Base-by-base conservation (phyloP, 1,140 invertebrate species). In the Solenopsis invicta region DNA sequence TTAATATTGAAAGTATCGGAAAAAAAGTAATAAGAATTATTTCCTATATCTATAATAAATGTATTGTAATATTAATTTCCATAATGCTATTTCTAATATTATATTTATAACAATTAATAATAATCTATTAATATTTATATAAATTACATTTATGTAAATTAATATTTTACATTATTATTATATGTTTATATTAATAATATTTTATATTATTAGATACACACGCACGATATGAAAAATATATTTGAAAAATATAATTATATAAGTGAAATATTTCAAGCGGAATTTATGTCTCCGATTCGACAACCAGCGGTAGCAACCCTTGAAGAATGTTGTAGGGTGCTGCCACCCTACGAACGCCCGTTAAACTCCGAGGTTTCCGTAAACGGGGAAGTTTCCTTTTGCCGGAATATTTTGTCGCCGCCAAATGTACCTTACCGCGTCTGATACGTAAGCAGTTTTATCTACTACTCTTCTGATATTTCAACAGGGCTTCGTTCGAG, bases 331-430 rank as follows among this genome's bases (percentile, higher is more conserved):
- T 91, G 91, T 59, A 90, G 88, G 78, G 94, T 95, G 94, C 93
- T 94, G 94, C 94, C 94, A 94, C 94, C 93, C 91, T 69, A 86
- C 91, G 93, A 87, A 64, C 72, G 75, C 77, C 52, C 71, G 84
- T 81, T 89, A 91, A 94, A 95, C 92, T 91, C 82, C 87, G 2
- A 87, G 61, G 69, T 45, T 90, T 84, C 62, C 13, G 61, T 41
- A 62, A 61, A 74, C 52, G 29, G 76, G 52, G 29, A 72, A 86
- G 80, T 87, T 89, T 88, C 71, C 89, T 82, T 89, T 86, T 61
- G 61, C 88, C 75, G 84, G 76, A 29, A 69, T 56, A 89, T 85
- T 89, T 89, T 86, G 88, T 64, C 76, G 45, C 29, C 67, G 61
- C 71, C 61, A 41, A 37, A 48, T 77, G 45, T 77, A 66, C 54